phyloP scores from a whole-genome alignment of 2,113 vertebrate genomes.

The Takifugu flavidus region DNA sequence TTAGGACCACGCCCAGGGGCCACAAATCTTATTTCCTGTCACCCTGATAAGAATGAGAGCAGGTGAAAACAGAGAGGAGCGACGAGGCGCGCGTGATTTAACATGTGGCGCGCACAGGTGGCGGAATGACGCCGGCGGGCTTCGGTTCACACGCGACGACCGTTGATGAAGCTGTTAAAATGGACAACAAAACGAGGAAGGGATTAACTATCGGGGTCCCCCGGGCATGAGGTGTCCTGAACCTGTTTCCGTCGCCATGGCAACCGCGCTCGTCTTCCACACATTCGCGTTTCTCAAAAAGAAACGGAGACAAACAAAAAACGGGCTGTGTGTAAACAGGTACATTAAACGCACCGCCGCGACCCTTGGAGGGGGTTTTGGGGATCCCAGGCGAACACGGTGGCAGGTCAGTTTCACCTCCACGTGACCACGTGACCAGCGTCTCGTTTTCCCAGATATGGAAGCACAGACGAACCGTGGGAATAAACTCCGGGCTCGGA shows the following conservation, averaged over 20 bases:
- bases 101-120: constrained; percentile 48
- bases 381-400: background rate
- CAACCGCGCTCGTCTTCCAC: constrained; percentile 79
- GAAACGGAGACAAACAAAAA: no score
- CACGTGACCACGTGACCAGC: no score
- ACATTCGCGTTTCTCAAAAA: background rate
- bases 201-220: constrained; percentile 84
- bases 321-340: no score
- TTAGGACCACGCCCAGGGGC: constrained; percentile 66
- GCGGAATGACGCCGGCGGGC: constrained; percentile 35
- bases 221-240: constrained; percentile 80
- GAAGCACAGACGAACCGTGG: constrained; percentile 11
- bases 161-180: constrained; percentile 88
- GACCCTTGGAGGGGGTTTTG: background rate
- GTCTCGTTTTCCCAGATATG: no score
- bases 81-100: constrained; percentile 52
- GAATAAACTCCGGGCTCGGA: constrained; percentile 36
- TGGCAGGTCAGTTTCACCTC: no score
- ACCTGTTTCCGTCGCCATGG: constrained; percentile 69
- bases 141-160: constrained; percentile 56
- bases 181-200: constrained; percentile 91
- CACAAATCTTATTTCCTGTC: constrained; percentile 69
- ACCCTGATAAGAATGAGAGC: constrained; percentile 68
- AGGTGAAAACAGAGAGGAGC: constrained; percentile 31
- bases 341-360: no score